These are phyloP conservation scores for Lepidocyrtinus sp. DNA, from an alignment of 2,888 invertebrate genomes.

Conservation along the genomic window DNA sequence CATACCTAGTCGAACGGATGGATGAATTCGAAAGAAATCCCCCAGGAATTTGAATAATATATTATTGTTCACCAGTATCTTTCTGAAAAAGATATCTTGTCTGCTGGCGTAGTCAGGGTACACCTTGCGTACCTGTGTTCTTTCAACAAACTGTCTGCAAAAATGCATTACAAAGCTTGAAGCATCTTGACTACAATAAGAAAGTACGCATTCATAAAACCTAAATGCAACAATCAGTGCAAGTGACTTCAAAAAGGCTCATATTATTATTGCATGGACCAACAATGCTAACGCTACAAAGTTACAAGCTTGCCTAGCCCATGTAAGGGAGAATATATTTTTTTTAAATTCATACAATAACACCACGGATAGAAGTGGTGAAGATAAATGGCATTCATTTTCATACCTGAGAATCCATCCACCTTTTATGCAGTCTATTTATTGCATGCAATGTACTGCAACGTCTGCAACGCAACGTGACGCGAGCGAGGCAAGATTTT, in stretches of 20 bases:
- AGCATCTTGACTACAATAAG: slow-evolving; percentile 29
- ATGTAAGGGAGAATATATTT: neutral
- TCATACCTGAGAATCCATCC: neutral
- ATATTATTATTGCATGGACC: slow-evolving; percentile 1
- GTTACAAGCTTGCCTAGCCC: neutral
- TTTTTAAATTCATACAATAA: neutral
- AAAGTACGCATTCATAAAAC: slow-evolving; percentile 19
- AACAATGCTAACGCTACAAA: slow-evolving; percentile 9
- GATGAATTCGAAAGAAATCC: slow-evolving; percentile 23
- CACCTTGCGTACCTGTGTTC: slow-evolving; percentile 15
- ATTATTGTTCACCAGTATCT: neutral
- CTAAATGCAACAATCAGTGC: slow-evolving; percentile 25
- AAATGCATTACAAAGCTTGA: neutral
- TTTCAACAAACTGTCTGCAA: slow-evolving; percentile 35
- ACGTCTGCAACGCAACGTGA: neutral
- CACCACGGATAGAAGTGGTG: neutral
- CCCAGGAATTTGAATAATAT: slow-evolving; percentile 33
- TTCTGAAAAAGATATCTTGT: neutral
- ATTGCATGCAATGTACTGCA: neutral
- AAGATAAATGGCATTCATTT: neutral
- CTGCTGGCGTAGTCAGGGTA: too few species aligned
- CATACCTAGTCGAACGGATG: slow-evolving; percentile 13
- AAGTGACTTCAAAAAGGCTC: slow-evolving; percentile 23
- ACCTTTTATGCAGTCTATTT: neutral
- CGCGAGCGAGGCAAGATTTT: neutral